Conservation (phyloP, 2,113 vertebrate species). For the Silurus glanis region DNA sequence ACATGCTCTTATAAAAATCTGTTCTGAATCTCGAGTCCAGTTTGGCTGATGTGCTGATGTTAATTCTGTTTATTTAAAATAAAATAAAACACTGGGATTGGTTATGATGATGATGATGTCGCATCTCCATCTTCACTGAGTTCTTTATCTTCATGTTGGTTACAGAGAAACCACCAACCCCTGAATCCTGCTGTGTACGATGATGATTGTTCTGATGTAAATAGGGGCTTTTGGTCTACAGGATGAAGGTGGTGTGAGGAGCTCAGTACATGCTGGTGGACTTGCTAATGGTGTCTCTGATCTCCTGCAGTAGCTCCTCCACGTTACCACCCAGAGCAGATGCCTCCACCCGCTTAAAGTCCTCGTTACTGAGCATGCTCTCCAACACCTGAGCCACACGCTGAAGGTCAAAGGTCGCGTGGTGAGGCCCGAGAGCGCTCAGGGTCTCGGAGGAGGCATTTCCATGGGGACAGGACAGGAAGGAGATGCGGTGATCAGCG, state of each 20-base stretch:
- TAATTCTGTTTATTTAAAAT: conserved; percentile 10
- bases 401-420: conserved; percentile 85
- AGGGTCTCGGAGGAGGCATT: conserved; percentile 61
- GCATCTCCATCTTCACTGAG: not conserved
- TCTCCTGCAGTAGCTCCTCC: conserved; percentile 75
- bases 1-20: not conserved
- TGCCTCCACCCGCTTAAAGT: conserved; percentile 81
- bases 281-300: conserved; percentile 73
- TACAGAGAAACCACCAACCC: no score
- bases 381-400: conserved; percentile 80
- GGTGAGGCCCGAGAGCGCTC: conserved; percentile 76
- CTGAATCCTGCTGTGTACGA: no score
- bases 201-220: no score
- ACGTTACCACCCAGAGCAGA: conserved; percentile 68
- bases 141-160: not conserved
- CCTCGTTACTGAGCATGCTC: conserved; percentile 80
- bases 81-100: not conserved
- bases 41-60: not conserved
- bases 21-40: no score
- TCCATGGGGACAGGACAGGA: conserved; percentile 69
- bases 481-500: conserved; percentile 79
- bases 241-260: not conserved
- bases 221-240: no score
- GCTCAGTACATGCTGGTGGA: not conserved
- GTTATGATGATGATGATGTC: not conserved